phyloP scores from a whole-genome alignment of 2,113 vertebrate genomes.

The Ellobius talpinus region DNA sequence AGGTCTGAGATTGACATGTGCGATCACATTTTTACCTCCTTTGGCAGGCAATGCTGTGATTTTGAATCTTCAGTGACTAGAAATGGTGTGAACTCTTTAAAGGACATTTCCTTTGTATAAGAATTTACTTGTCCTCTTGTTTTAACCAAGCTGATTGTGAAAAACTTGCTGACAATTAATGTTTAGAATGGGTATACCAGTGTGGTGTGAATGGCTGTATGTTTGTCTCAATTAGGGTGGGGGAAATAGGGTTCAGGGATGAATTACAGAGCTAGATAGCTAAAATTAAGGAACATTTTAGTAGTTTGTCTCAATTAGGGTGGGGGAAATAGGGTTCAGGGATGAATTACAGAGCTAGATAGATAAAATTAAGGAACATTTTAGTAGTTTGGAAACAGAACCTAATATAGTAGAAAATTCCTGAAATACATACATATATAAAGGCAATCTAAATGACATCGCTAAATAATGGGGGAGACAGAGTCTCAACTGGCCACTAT shows the following conservation, averaged over 20 bases:
- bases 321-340: neutral
- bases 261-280: no score
- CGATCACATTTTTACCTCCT: neutral
- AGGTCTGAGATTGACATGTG: slow-evolving; percentile 42
- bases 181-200: neutral
- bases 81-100: neutral
- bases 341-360: no score
- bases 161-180: neutral
- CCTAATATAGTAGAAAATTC: no score
- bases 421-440: neutral
- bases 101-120: neutral
- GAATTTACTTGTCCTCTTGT: neutral
- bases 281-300: neutral
- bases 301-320: neutral
- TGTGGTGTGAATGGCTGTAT: neutral
- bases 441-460: neutral
- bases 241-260: neutral
- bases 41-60: neutral
- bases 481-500: neutral
- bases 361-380: neutral
- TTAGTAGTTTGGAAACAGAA: neutral
- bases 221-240: neutral
- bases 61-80: slow-evolving; percentile 26
- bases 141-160: neutral
- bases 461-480: neutral